phyloP scores from a whole-genome alignment of 2,797 vertebrate genomes.

The Neostethus bicornis region DNA sequence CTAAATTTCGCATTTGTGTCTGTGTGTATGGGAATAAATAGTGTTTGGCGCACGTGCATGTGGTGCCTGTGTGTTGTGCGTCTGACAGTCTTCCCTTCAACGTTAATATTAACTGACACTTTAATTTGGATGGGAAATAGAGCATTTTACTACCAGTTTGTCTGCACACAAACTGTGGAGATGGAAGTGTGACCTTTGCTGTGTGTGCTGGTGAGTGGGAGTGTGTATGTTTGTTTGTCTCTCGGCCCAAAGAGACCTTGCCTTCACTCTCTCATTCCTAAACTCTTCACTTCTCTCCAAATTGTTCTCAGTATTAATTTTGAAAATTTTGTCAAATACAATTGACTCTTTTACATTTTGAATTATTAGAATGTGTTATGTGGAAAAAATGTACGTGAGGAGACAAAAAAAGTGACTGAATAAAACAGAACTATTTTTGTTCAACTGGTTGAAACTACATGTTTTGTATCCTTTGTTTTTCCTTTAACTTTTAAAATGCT shows the following conservation, averaged over 20 bases:
- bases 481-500: slow-evolving; percentile 21
- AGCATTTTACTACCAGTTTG: slow-evolving; percentile 74
- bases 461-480: slow-evolving; percentile 16
- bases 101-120: slow-evolving; percentile 85
- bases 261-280: slow-evolving; percentile 5
- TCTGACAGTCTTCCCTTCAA: slow-evolving; percentile 73
- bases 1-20: slow-evolving; percentile 57
- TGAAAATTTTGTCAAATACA: slow-evolving; percentile 16
- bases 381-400: too few relatives aligned
- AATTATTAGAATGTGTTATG: too few relatives aligned
- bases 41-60: slow-evolving; percentile 35
- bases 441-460: not conserved
- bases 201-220: slow-evolving; percentile 35
- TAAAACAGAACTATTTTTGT: slow-evolving; percentile 10
- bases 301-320: slow-evolving; percentile 13
- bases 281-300: too few relatives aligned
- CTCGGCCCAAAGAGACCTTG: slow-evolving; percentile 19
- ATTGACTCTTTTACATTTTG: slow-evolving; percentile 5
- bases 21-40: slow-evolving; percentile 32
- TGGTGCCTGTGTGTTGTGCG: slow-evolving; percentile 40
- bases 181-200: slow-evolving; percentile 65
- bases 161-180: slow-evolving; percentile 44
- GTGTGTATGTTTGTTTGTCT: slow-evolving; percentile 36
- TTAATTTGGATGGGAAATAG: slow-evolving; percentile 82
- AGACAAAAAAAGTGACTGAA: too few relatives aligned